Percentiles rank a stretch among this genome's conserved stretches.
These are phyloP conservation scores for Protaetia brevitarsis DNA, from an alignment of 1,140 invertebrate genomes.

Conservation along the genomic window DNA sequence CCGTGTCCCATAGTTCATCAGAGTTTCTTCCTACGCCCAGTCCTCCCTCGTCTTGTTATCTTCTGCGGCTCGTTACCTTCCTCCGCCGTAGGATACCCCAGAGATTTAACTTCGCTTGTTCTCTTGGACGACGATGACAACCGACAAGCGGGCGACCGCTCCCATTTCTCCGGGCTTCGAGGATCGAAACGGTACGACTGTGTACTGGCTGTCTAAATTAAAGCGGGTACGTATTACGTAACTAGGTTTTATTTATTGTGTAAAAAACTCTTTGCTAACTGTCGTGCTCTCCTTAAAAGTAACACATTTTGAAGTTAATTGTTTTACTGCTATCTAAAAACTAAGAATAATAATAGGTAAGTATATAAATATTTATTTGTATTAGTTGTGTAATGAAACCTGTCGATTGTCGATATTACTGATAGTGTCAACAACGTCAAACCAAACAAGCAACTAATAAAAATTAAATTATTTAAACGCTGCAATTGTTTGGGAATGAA, in stretches of 20 bases:
- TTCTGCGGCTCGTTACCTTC: slow-evolving; percentile 23
- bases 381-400: too few species aligned
- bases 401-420: too few species aligned
- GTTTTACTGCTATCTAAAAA: too few species aligned
- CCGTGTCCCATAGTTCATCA: neutral
- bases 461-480: too few species aligned
- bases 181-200: slow-evolving; percentile 5
- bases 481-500: too few species aligned
- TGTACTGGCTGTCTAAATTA: slow-evolving; percentile 14
- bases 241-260: slow-evolving; percentile 4
- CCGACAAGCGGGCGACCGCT: slow-evolving; percentile 17
- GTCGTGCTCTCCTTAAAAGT: neutral
- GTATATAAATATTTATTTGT: too few species aligned
- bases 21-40: slow-evolving; percentile 14
- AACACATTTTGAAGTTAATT: neutral
- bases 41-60: slow-evolving; percentile 23
- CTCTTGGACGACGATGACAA: slow-evolving; percentile 21
- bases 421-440: too few species aligned
- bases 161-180: slow-evolving; percentile 14
- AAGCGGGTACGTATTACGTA: slow-evolving; percentile 11
- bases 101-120: slow-evolving; percentile 20
- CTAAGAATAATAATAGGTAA: too few species aligned
- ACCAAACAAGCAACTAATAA: too few species aligned
- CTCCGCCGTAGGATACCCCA: neutral
- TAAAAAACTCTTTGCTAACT: neutral